Base-by-base conservation (phyloP, 2,797 vertebrate genomes). In the Coilia nasus region DNA sequence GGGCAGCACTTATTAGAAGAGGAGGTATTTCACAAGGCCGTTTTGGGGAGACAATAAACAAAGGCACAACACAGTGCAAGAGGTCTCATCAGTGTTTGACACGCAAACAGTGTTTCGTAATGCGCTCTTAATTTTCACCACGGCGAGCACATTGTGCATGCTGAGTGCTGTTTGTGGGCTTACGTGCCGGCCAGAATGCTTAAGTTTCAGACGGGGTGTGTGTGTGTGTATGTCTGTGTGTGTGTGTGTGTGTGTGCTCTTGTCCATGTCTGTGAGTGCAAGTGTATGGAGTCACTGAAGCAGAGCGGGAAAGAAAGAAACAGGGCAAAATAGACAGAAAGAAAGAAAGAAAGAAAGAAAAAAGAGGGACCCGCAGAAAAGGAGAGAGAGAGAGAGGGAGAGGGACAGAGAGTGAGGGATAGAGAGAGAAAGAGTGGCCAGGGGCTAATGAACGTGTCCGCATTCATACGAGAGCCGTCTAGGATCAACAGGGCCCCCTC, bases 281-380 rank as follows among this genome's bases (percentile, higher is more conserved):
- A 95, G 95, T 96, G 94, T 96, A 94, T 92, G 94, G 91, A 89
- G 91, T 94, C 95, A 95, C 90, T 94, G 94, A 96, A 94, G 95
- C 95, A 95, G 95, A 96, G 96, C 96, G 64, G 35, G 64, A 35
- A 71, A 71, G 11, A 19, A 15, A 71, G 28, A 71, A 28, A 71
- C 11, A 31, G 14, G 17, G 64, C 10, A 28, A 71, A 28, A n/a
- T 28, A 71, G 28, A n/a, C 2, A 78, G 35, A 9, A 21, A 21
- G 3, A 78, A 71, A 64, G 23, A 25, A 17, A 83, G 87, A 85
- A 54, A 35, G 28, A 71, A 35, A 71, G 11, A 19, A 5, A 71
- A 71, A n/a, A 71, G 28, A 31, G 25, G 10, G 64, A n/a, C n/a
- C 35, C 9, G 7, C 6, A 78, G 71, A 6, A 10, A 21, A 3